Evolutionary conservation across 1,140 invertebrate genomes (phyloP), one percentile per base, ranked within the genome.

Genomic region (Drosophila albomicans): DNA sequence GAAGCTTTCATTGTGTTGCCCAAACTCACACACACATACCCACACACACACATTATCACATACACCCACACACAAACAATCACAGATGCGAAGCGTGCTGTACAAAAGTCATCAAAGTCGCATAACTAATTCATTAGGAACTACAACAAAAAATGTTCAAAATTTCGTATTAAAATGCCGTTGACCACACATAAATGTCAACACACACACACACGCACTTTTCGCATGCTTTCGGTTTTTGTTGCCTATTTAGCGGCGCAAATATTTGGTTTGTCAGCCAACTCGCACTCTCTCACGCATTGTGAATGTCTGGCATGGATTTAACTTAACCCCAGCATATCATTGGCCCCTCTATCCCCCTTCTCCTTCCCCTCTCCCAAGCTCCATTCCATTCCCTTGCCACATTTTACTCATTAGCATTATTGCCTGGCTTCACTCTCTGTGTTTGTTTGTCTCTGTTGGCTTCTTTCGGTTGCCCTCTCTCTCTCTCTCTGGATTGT

Each of bases 211-310:
- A 13, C 68, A 38, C 51, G 10, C 67, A 45, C 51, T 54, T 54
- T 48, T 16, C 15, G 10, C 38, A 13, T 8, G 62, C 16, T 54
- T 15, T 63, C 56, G 58, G 28, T 63, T 77, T 74, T 75, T 74
- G 78, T 68, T 77, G 78, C 78, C 75, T 79, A 78, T 76, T 79
- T 74, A 74, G 78, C 52, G 68, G 78, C 45, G 64, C 75, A 79
- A 79, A 64, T 74, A 77, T 79, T 79, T 79, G 43, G 57, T 43
- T 62, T 76, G 61, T 75, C 49, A 45, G 66, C 10, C 38, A 41
- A 38, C 43, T 6, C 16, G 11, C 32, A 48, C 15, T 28, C 25
- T 25, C 11, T 20, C 20, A 10, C 16, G 25, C 2, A 64, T 20
- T 61, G 28, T 4, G 49, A 43, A 41, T 69, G 48, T 58, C 48